Evolutionary conservation across 1,140 invertebrate genomes (phyloP), one percentile per base, ranked within the genome.

Genomic region (Centruroides sculpturatus): DNA sequence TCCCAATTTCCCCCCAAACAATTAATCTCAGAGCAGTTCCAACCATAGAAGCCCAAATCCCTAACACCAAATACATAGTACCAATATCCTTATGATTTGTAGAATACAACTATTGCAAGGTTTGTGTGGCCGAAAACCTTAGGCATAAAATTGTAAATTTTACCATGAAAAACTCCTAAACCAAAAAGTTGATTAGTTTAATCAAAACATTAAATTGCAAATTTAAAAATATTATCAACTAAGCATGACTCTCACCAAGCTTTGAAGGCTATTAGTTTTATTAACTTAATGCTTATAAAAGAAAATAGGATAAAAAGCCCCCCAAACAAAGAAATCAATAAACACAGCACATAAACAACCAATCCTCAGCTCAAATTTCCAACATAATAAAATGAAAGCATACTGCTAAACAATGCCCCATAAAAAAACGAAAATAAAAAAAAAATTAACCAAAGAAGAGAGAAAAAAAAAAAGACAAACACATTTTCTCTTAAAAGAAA

Each of bases 21-120:
- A 85, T 52, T 67, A 83, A 66, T 68, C 80, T 83, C 72, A 84
- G 66, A 7, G 77, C 76, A 46, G 78, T 77, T 56, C 83, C 83
- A 34, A 84, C 67, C 76, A 85, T 78, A 66, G 80, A 81, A 46
- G 81, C 64, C 77, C 81, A 84, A 65, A 80, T 74, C 13, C 82
- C 81, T 73, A 85, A 84, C 68, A 85, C 77, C 73, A 86, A 83
- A 77, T 86, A 86, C 74, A 85, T 72, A 52, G 80, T 83, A 67
- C 82, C 83, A 80, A 86, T 85, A 79, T 85, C 79, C 77, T 85
- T 85, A 76, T 85, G 83, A 76, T 85, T 85, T 66, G 82, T 84
- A 62, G 82, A 84, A 71, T 76, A 81, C 66, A 84, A 66, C 69
- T 73, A 78, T 72, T 77, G 73, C 55, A 60, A 49, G 46, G 57